Percentiles rank a stretch among this genome's conserved stretches.
These are phyloP conservation scores for Sisor rabdophorus DNA, from an alignment of 2,113 vertebrate species.

Conservation along the genomic window DNA sequence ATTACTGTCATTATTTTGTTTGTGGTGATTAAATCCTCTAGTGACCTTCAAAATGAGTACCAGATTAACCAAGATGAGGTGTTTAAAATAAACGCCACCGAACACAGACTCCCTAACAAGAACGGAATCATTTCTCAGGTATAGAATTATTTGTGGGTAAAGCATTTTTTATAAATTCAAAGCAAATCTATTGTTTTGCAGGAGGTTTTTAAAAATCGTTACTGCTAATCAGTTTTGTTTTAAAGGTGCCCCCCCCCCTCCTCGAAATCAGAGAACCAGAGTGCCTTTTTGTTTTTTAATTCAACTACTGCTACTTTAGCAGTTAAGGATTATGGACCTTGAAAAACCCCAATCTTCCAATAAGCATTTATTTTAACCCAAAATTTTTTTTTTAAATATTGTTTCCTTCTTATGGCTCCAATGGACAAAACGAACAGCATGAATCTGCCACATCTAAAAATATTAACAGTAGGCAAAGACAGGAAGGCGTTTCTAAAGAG, in stretches of 20 bases:
- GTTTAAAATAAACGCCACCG: neutral
- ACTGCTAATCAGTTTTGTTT: too few species aligned
- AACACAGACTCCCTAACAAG: neutral
- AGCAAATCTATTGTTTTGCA: neutral
- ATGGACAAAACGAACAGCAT: neutral
- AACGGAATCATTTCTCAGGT: neutral
- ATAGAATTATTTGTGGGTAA: neutral
- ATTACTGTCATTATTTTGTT: neutral
- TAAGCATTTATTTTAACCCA: too few species aligned
- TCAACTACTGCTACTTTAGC: too few species aligned
- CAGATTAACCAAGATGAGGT: constrained; percentile 8
- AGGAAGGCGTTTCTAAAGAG: neutral
- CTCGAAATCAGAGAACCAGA: too few species aligned
- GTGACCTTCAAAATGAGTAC: neutral
- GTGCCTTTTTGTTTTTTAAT: too few species aligned
- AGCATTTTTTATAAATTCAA: neutral
- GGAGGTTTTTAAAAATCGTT: neutral
- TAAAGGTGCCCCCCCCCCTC: too few species aligned
- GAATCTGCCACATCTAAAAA: neutral
- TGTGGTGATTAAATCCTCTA: neutral
- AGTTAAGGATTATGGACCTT: too few species aligned
- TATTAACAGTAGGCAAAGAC: neutral
- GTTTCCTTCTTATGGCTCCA: neutral
- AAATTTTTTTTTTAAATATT: neutral
- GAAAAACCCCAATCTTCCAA: too few species aligned